Base-by-base conservation (phyloP, 2,888 invertebrate genomes). In the Leptothorax acervorum region DNA sequence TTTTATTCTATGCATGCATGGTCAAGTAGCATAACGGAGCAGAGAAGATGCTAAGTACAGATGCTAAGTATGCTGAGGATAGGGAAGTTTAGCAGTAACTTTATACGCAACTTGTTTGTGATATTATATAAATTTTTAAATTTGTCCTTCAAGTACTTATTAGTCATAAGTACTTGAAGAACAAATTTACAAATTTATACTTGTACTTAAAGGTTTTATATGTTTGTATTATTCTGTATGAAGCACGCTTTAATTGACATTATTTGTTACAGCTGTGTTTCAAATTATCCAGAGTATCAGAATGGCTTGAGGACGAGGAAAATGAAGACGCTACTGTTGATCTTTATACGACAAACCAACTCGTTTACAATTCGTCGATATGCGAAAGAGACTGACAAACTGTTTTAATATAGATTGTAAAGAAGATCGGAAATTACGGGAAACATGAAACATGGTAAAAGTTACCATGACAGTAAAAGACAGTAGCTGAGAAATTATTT, bases 271-370 rank as follows among this genome's bases (percentile, higher is more conserved):
- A 95, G 99, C 99, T 85, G 97, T 99, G 93, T 99, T 99, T 97
- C 99, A 99, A 96, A 99, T 99, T 93, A 99, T 99, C 93, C 99
- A 98, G 95, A 98, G 98, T 88, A 98, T 98, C 95, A 96, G 98
- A 94, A 97, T 98, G 96, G 98, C 98, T 95, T 98, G 97, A 96
- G 94, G 74, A 62, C 55, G 57, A 57, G 60, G 28, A 73, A 65
- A 0, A 66, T 51, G 78, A 76, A 82, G 73, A 74, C 76, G 83
- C 84, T 89, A 82, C 88, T 87, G 84, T 89, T 90, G 86, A 39
- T 82, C 82, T 90, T 88, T 87, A 89, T 75, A 87, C 63, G 68
- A 86, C 68, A 83, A 86, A 75, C 74, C 74, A 85, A 35, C 35
- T 35, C 6, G 35, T 89, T 83, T 88, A 81, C 75, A 85, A 85